phyloP scores from a whole-genome alignment of 1,140 invertebrate species.

The Drosophila mauritiana region DNA sequence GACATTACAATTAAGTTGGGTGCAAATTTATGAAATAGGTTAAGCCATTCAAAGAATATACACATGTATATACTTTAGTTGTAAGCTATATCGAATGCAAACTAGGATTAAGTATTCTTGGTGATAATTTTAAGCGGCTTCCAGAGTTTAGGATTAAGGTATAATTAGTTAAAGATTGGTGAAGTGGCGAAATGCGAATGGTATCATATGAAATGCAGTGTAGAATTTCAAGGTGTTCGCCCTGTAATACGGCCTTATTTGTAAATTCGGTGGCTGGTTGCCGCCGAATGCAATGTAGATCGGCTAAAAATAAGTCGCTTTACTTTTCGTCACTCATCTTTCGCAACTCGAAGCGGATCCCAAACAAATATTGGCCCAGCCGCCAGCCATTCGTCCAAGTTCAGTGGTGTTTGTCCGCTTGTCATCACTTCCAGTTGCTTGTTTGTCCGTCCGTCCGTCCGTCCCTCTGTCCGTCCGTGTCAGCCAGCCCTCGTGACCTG shows the following conservation, averaged over 20 bases:
- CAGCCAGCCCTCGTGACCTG: slow-evolving; percentile 62
- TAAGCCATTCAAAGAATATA: too few species aligned
- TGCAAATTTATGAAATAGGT: too few species aligned
- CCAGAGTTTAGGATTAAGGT: too few species aligned
- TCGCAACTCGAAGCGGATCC: slow-evolving; percentile 14
- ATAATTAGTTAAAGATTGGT: too few species aligned
- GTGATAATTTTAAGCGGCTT: too few species aligned
- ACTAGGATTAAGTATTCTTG: too few species aligned
- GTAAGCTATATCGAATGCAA: too few species aligned
- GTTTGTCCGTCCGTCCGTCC: too few species aligned
- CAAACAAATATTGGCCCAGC: slow-evolving; percentile 27
- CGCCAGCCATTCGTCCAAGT: slow-evolving; percentile 36
- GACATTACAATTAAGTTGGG: too few species aligned
- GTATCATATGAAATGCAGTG: too few species aligned
- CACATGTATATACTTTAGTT: too few species aligned
- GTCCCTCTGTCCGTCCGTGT: neutral
- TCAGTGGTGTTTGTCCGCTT: slow-evolving; percentile 56
- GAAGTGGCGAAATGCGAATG: too few species aligned
- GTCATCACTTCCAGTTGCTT: slow-evolving; percentile 25
- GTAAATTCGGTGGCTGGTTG: neutral
- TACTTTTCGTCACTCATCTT: slow-evolving; percentile 21
- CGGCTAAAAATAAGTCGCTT: slow-evolving; percentile 20
- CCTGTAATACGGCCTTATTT: neutral
- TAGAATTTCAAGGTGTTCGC: neutral
- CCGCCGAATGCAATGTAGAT: slow-evolving; percentile 15